phyloP scores from a whole-genome alignment of 2,888 invertebrate genomes.

The Sinelater perroti region DNA sequence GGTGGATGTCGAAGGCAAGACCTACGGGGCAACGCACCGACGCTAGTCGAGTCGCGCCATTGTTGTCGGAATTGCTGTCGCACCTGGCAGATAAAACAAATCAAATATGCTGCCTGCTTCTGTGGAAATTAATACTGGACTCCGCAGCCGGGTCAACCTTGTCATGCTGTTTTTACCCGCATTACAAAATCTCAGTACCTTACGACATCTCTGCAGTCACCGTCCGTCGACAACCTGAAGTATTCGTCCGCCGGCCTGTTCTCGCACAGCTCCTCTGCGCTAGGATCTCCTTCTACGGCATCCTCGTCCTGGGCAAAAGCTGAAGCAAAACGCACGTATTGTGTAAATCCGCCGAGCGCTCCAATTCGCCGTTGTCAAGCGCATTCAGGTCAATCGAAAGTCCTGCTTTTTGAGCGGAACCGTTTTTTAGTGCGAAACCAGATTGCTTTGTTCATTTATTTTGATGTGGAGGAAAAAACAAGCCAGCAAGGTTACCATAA shows the following conservation, averaged over 20 bases:
- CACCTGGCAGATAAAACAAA: slow-evolving; percentile 71
- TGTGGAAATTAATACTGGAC: neutral
- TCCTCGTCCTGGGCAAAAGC: slow-evolving; percentile 74
- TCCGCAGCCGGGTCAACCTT: too few species aligned
- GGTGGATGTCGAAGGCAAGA: slow-evolving; percentile 92
- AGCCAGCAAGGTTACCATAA: slow-evolving; percentile 8
- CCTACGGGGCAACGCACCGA: slow-evolving; percentile 89
- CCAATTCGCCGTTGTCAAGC: neutral
- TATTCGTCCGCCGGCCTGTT: slow-evolving; percentile 91
- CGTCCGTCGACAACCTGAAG: slow-evolving; percentile 83
- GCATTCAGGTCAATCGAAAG: slow-evolving; percentile 28
- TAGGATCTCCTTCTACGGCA: slow-evolving; percentile 66
- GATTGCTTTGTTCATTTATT: slow-evolving; percentile 7
- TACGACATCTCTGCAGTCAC: slow-evolving; percentile 93
- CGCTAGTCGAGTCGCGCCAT: slow-evolving; percentile 86
- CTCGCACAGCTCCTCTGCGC: slow-evolving; percentile 84
- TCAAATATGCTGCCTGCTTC: slow-evolving; percentile 6
- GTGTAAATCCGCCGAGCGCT: neutral
- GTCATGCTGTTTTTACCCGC: neutral
- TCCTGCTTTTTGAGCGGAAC: neutral
- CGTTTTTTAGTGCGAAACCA: slow-evolving; percentile 3
- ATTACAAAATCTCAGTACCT: too few species aligned
- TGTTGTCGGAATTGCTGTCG: slow-evolving; percentile 89
- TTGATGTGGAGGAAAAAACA: slow-evolving; percentile 1
- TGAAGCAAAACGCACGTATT: slow-evolving; percentile 47